Conservation (phyloP, 1,140 invertebrate species). For the Yoshiicerus persimilis region DNA sequence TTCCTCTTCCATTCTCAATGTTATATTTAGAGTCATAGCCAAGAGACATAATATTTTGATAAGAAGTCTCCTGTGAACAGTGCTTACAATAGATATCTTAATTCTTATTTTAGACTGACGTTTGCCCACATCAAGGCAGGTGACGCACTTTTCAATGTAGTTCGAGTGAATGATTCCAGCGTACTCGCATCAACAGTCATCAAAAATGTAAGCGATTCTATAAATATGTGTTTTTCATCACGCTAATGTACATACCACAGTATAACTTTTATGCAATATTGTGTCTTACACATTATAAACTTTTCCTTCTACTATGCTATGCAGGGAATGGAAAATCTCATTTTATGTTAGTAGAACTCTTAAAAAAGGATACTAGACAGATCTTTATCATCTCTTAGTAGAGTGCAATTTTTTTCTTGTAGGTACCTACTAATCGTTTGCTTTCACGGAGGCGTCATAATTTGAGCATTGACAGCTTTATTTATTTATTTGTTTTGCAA, state of each 20-base stretch:
- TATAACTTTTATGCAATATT: neutral
- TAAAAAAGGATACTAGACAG: neutral
- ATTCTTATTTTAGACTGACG: slow-evolving; percentile 56
- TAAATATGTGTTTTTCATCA: too few species aligned
- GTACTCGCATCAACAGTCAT: slow-evolving; percentile 42
- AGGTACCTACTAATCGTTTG: neutral
- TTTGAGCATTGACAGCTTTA: slow-evolving; percentile 7
- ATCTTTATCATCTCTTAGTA: neutral
- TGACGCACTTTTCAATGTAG: slow-evolving; percentile 58
- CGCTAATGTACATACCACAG: too few species aligned
- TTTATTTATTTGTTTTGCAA: slow-evolving; percentile 27
- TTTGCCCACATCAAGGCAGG: slow-evolving; percentile 63
- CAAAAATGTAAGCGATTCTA: slow-evolving; percentile 41
- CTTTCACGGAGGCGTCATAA: slow-evolving; percentile 1
- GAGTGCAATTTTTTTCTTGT: neutral
- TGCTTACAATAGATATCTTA: neutral
- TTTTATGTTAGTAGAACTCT: neutral
- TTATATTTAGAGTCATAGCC: neutral
- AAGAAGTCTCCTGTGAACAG: neutral
- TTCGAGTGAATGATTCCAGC: slow-evolving; percentile 46
- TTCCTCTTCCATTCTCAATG: neutral
- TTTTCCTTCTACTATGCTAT: too few species aligned
- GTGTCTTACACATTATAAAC: neutral
- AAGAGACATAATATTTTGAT: neutral
- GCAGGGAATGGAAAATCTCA: neutral